Base-by-base conservation (phyloP, 2,888 invertebrate species). In the Galeopsomyia nigrocyanea region DNA sequence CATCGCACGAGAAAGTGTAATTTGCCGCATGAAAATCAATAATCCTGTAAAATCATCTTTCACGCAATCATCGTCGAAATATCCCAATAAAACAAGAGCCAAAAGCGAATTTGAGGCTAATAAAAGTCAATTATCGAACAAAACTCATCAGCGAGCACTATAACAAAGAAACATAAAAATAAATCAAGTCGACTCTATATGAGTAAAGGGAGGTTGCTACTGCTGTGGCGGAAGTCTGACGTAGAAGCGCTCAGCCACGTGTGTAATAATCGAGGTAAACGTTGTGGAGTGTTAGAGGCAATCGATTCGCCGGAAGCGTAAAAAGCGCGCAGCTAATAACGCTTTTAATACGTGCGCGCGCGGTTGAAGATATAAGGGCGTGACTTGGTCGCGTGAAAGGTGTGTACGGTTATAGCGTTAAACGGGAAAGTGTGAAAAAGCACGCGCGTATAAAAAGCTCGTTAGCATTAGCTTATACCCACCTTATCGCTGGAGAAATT, bases 321-420 rank as follows among this genome's bases (percentile, higher is more conserved):
- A 46, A 58, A 22, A 17, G 50, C 19, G 10, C 47, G 21, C 2
- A 2, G 63, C 60, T 60, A 68, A 64, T 73, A 68, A 64, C 58
- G 53, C 55, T 60, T 73, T 73, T 73, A 68, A 73, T 73, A 55
- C 22, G 51, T 21, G 56, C 16, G n/a, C 49, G 62, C 49, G 13
- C 9, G 17, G 50, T 26, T 47, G 46, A 21, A 31, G 21, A 47
- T 39, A 61, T 26, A 57, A 57, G 51, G 69, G 72, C 50, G 57
- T 68, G 68, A 51, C 71, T 57, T 5, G 5, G 22, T 22, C 31
- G 69, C 17, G 51, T 60, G 50, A 61, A 49, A 21, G 16, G n/a
- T n/a, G 46, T 21, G 39, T 19, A 19, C 26, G 26, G 3, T 26
- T 2, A n/a, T n/a, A 39, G 10, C 39, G 26, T 61, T 26, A 61